A percentile compares a stretch with the other conserved stretches of the same genome.
Evolutionary conservation across 2,888 invertebrate genomes (phyloP).

Genomic region (Tanytarsus gracilentus): DNA sequence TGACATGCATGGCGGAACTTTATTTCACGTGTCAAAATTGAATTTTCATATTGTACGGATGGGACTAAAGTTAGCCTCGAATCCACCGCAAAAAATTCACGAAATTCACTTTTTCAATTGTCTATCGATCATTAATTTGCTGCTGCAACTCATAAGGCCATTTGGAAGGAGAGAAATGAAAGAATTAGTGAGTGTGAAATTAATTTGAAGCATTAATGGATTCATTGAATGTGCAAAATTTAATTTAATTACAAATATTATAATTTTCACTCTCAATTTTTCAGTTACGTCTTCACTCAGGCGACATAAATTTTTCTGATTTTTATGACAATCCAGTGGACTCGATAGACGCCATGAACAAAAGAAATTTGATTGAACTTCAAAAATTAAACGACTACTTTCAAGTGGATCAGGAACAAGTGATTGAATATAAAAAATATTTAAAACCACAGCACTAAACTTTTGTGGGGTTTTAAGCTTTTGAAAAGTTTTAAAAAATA

Average conservation of each 20-base stretch:
- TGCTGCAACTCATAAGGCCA: conserved; percentile 2
- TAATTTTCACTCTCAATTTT: too few species aligned
- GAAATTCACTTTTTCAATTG: neutral
- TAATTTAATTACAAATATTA: too few species aligned
- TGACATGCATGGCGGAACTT: neutral
- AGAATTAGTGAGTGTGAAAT: neutral
- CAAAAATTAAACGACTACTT: neutral
- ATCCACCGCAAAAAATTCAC: neutral
- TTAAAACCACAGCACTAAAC: neutral
- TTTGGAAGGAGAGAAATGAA: neutral
- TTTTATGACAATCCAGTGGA: conserved; percentile 38
- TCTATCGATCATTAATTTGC: neutral
- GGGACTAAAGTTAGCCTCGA: neutral
- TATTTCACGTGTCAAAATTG: neutral
- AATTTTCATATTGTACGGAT: neutral
- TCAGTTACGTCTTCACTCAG: conserved; percentile 3
- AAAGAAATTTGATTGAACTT: neutral
- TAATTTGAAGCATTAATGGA: too few species aligned
- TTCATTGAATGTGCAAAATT: neutral
- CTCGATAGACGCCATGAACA: conserved; percentile 28
- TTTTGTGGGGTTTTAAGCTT: neutral
- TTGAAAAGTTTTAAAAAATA: neutral
- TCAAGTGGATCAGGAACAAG: neutral
- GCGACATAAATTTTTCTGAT: neutral
- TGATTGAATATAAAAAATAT: neutral